These are phyloP conservation scores for Heterodera filipjevi DNA, from an alignment of 2,888 invertebrate species.

Conservation along the genomic window DNA sequence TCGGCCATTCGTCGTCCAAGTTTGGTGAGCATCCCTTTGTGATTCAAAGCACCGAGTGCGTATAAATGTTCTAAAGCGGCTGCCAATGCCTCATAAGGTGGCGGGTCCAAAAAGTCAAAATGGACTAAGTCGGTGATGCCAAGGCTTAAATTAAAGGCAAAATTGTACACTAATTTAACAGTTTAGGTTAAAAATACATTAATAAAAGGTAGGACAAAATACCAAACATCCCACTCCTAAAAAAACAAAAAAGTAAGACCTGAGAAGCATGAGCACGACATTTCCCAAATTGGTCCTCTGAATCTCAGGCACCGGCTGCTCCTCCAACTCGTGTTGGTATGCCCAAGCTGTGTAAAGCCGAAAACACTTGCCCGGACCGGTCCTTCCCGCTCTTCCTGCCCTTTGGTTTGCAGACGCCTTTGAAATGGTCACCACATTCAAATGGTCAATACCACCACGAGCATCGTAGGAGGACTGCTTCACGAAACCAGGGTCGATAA, in stretches of 20 bases:
- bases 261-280: conserved; percentile 90
- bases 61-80: conserved; percentile 94
- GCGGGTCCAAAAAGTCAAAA: conserved; percentile 97
- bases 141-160: conserved; percentile 73
- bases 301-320: conserved; percentile 96
- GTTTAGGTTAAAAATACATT: too few relatives aligned
- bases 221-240: too few relatives aligned
- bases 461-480: conserved; percentile 93
- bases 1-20: conserved; percentile 97
- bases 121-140: conserved; percentile 96
- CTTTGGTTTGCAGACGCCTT: conserved; percentile 88
- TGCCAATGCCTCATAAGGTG: conserved; percentile 78
- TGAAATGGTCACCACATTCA: conserved; percentile 90
- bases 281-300: conserved; percentile 96
- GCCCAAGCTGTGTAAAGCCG: conserved; percentile 97
- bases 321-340: conserved; percentile 95
- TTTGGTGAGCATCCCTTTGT: conserved; percentile 92
- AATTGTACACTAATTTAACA: too few relatives aligned
- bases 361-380: conserved; percentile 90
- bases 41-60: conserved; percentile 94
- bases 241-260: neutral
- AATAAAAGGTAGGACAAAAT: neutral
- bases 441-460: conserved; percentile 94
- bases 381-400: conserved; percentile 85
- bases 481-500: conserved; percentile 98